Conservation (phyloP, 2,888 invertebrate genomes). For the Hoplodrina blanda region DNA sequence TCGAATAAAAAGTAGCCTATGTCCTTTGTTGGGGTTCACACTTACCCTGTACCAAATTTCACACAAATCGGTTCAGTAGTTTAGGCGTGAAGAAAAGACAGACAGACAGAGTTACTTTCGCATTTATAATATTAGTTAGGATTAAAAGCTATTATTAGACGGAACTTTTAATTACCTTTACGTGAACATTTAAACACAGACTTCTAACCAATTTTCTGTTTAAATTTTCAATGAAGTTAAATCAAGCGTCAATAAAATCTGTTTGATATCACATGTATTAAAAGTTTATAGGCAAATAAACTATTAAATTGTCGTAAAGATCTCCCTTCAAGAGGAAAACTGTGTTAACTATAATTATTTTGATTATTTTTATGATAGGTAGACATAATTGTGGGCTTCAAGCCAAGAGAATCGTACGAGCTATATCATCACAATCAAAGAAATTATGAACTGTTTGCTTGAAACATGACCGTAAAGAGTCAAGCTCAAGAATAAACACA, state of each 20-base stretch:
- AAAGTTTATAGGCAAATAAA: conserved; percentile 54
- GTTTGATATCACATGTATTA: conserved; percentile 43
- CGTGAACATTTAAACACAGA: conserved; percentile 8
- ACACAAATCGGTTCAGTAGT: too few relatives aligned
- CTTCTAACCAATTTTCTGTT: conserved; percentile 6
- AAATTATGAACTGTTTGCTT: conserved; percentile 12
- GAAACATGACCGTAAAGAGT: neutral
- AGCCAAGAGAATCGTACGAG: conserved; percentile 23
- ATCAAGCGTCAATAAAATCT: conserved; percentile 36
- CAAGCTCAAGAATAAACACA: neutral
- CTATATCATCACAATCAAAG: conserved; percentile 13
- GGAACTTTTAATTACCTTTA: conserved; percentile 9
- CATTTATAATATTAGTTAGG: too few relatives aligned
- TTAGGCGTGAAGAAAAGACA: too few relatives aligned
- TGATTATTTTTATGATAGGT: conserved; percentile 45
- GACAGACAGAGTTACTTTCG: too few relatives aligned
- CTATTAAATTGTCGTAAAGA: conserved; percentile 56
- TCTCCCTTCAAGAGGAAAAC: conserved; percentile 37
- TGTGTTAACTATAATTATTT: conserved; percentile 50
- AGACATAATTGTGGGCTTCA: conserved; percentile 39
- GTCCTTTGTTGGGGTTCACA: too few relatives aligned
- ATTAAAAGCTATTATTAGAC: conserved; percentile 25
- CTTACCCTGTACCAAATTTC: too few relatives aligned
- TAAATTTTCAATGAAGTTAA: conserved; percentile 22
- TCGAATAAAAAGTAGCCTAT: too few relatives aligned